These are phyloP conservation scores for Ennomos fuscantarius DNA, from an alignment of 2,888 invertebrate species.

Conservation along the genomic window DNA sequence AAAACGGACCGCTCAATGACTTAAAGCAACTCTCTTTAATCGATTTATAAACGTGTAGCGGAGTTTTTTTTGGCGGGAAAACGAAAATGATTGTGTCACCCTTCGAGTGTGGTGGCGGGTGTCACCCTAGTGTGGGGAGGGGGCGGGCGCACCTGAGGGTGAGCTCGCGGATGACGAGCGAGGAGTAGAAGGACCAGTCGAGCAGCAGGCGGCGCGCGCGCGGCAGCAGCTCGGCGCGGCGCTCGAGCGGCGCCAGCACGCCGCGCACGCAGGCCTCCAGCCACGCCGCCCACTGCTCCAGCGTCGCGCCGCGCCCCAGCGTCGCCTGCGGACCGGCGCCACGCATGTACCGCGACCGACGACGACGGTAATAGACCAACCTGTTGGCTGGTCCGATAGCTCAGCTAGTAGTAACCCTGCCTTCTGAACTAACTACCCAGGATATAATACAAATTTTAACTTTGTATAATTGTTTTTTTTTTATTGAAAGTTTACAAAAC, in stretches of 20 bases:
- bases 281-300: slow-evolving; percentile 99
- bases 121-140: slow-evolving; percentile 54
- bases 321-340: too few species aligned
- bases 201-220: slow-evolving; percentile 94
- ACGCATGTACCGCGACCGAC: too few species aligned
- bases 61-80: slow-evolving; percentile 93
- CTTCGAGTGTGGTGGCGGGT: slow-evolving; percentile 85
- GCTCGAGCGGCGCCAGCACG: slow-evolving; percentile 89
- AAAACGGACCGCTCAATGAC: too few species aligned
- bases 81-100: too few species aligned
- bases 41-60: not conserved
- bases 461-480: too few species aligned
- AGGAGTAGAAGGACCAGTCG: slow-evolving; percentile 99
- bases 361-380: too few species aligned
- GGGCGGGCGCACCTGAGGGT: slow-evolving; percentile 90
- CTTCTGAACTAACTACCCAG: too few species aligned
- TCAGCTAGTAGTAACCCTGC: too few species aligned
- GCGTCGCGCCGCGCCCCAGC: slow-evolving; percentile 94
- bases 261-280: slow-evolving; percentile 96
- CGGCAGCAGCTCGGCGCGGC: slow-evolving; percentile 58
- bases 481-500: too few species aligned
- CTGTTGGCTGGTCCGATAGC: too few species aligned
- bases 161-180: slow-evolving; percentile 98
- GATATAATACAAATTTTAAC: too few species aligned
- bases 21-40: not conserved